Percentiles rank a stretch among this genome's conserved stretches.
Evolutionary conservation across 1,140 invertebrate genomes (phyloP).

Genomic region (Grapholita molesta): DNA sequence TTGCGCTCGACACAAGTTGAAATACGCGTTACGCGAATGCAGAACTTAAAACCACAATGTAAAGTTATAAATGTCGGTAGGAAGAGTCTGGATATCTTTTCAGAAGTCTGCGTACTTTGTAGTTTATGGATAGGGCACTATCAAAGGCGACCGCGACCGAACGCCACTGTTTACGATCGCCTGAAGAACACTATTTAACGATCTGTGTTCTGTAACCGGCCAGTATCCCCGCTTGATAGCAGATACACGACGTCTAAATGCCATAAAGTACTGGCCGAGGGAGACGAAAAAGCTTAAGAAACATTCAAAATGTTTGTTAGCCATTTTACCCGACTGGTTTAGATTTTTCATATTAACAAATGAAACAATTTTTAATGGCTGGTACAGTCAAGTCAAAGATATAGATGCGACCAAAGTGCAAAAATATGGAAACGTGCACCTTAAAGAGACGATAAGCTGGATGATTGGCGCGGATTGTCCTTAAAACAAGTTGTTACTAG

Average conservation of each 20-base stretch:
- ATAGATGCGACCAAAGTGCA: too few relatives aligned
- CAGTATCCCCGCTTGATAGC: conserved; percentile 26
- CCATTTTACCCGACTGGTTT: not conserved
- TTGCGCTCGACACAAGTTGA: conserved; percentile 17
- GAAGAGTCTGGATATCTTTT: not conserved
- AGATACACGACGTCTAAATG: conserved; percentile 21
- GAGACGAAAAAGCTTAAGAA: not conserved
- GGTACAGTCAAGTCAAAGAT: too few relatives aligned
- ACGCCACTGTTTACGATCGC: conserved; percentile 49
- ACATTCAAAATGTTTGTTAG: not conserved
- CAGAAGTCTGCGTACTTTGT: not conserved
- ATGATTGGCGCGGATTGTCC: too few relatives aligned
- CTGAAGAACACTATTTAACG: conserved; percentile 44
- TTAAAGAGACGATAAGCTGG: too few relatives aligned
- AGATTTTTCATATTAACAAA: too few relatives aligned
- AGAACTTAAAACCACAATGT: conserved; percentile 11
- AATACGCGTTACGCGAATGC: not conserved
- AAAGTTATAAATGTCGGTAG: not conserved
- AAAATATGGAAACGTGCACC: too few relatives aligned
- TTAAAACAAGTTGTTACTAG: too few relatives aligned
- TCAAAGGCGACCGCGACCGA: not conserved
- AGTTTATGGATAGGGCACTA: not conserved
- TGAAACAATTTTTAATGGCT: too few relatives aligned
- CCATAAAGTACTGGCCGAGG: not conserved
- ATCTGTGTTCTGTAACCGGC: conserved; percentile 30